Evolutionary conservation across 2,888 invertebrate genomes (phyloP), one percentile per base, ranked within the genome.

Genomic region (Syrphus vitripennis): DNA sequence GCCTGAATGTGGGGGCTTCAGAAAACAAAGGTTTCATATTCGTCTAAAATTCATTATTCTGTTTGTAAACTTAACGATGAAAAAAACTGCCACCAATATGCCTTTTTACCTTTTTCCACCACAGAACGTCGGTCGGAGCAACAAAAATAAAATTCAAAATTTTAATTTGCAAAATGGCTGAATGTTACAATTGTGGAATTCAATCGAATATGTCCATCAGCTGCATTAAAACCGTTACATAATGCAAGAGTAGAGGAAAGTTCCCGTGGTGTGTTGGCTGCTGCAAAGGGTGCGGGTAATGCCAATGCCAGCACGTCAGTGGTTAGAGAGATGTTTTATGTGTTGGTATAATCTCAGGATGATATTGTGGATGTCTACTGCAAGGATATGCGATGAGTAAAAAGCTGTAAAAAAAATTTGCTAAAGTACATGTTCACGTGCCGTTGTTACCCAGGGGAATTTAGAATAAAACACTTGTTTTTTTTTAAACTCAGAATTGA

Each of bases 111-210:
- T 37, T 34, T 21, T 34, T 67, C 3, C 1, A 12, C 34, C 31
- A 12, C 19, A 34, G 16, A 3, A 3, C 24, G 14, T n/a, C n/a
- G n/a, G n/a, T 34, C 34, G 10, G 14, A 67, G 67, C 67, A 9
- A 34, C 31, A 40, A 16, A 24, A 34, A 76, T 70, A 70, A 76
- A 76, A 40, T 26, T 67, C 40, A 16, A 72, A 72, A 78, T 72
- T 78, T 72, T 83, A 77, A 83, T 83, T 83, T 72, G 50, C 48
- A 78, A 83, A 72, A 72, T 83, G 82, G 72, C 67, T 67, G 55
- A 72, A 72, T 65, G 70, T 77, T 31, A 50, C 72, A 78, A 55
- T 53, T 82, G 65, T 45, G 53, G 34, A 72, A 67, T 72, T 48
- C 65, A 72, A 77, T 71, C 71, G 72, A 67, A 71, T 53, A 72